Base-by-base conservation (phyloP, 2,888 invertebrate species). In the Itoplectis maculator region DNA sequence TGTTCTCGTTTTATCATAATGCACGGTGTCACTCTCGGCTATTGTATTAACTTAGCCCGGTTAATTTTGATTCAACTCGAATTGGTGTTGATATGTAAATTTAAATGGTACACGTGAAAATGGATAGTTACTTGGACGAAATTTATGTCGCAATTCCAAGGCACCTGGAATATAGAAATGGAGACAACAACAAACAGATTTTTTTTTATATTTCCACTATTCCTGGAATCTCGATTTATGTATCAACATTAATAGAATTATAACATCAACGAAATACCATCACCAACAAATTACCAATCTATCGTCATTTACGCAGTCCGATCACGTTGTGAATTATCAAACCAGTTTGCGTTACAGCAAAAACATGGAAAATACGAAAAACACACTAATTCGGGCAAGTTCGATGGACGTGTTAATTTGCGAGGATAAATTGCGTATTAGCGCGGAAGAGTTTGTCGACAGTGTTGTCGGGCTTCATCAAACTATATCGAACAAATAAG, bases 21-120 rank as follows among this genome's bases (percentile, higher is more conserved):
- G 13, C 54, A 56, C 4, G 29, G 54, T 56, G 56, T 59, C 35
- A 35, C 56, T n/a, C 23, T 23, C 7, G 7, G 35, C 29, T 35
- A 59, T 35, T 59, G 56, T 59, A 59, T 59, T 15, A 56, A 29
- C 56, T 23, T 13, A 56, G 6, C 23, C n/a, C 56, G 5, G n/a
- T 56, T 1, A 59, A 18, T 35, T 18, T 59, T 7, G 7, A 35
- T 59, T 13, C n/a, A 59, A 13, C n/a, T 35, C 15, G 29, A 35
- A 6, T 35, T n/a, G 29, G 35, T 35, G 35, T 8, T 59, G n/a
- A 15, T 6, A 15, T 35, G n/a, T 59, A 13, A 35, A 59, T 35
- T 59, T 6, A 2, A 35, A 54, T 20, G 8, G 7, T 9, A 1
- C 2, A 4, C 11, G 18, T 11, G 42, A 42, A 11, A 23, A 20